These are phyloP conservation scores for Rosalia funebris DNA, from an alignment of 2,888 invertebrate species.

Conservation along the genomic window DNA sequence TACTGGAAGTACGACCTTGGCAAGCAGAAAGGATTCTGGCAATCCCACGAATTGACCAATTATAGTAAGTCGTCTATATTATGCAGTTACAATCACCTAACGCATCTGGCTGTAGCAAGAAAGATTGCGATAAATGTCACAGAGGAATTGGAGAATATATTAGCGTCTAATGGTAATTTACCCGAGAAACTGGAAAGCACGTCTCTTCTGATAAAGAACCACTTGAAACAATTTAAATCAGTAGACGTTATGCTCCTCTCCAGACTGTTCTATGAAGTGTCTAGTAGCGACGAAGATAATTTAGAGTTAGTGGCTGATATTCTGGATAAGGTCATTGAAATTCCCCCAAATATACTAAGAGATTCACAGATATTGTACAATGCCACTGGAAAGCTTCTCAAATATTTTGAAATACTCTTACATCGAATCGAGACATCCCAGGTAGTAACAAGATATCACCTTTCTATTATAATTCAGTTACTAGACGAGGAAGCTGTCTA, in stretches of 20 bases:
- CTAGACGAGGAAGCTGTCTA: background rate
- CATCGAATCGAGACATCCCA: background rate
- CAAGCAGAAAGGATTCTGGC: conserved; percentile 9
- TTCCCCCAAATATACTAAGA: conserved; percentile 12
- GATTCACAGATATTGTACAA: conserved; percentile 13
- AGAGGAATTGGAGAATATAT: conserved; percentile 34
- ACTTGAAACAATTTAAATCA: conserved; percentile 34
- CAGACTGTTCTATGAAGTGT: conserved; percentile 31
- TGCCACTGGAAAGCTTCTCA: conserved; percentile 15
- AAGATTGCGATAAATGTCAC: conserved; percentile 34
- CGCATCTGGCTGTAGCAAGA: conserved; percentile 38
- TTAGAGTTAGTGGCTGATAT: conserved; percentile 55
- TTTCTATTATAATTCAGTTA: conserved; percentile 3
- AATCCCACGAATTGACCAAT: background rate
- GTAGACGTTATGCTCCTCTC: conserved; percentile 43
- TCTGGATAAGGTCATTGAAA: conserved; percentile 66
- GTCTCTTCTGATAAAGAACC: conserved; percentile 19
- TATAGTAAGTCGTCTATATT: background rate
- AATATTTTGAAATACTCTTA: conserved; percentile 20
- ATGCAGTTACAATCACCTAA: conserved; percentile 30
- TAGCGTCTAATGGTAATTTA: conserved; percentile 27
- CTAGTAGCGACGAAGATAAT: conserved; percentile 5
- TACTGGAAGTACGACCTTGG: conserved; percentile 36
- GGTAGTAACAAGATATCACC: conserved; percentile 3
- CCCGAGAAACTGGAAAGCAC: conserved; percentile 28